phyloP scores from a whole-genome alignment of 2,888 invertebrate genomes.

The Marasmarcha lunaedactyla region DNA sequence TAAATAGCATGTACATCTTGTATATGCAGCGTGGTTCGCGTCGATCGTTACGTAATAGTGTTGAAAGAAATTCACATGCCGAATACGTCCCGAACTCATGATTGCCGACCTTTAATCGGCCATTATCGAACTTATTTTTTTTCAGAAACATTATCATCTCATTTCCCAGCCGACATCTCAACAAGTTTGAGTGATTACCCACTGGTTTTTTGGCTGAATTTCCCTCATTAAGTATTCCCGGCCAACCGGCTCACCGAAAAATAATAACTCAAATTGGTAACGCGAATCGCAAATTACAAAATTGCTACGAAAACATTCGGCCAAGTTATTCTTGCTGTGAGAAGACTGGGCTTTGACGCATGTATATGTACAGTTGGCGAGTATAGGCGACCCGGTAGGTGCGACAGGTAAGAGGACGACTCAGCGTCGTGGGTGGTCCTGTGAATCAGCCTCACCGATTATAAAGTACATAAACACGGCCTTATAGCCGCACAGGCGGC shows the following conservation, averaged over 20 bases:
- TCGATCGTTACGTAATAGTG: background rate
- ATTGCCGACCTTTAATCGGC: background rate
- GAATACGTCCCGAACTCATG: background rate
- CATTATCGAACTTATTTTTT: conserved; percentile 9
- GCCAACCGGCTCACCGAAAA: conserved; percentile 30
- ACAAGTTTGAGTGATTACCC: conserved; percentile 32
- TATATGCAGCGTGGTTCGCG: background rate
- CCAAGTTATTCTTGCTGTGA: conserved; percentile 12
- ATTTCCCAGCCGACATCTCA: conserved; percentile 31
- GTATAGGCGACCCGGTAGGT: conserved; percentile 9
- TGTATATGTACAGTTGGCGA: background rate
- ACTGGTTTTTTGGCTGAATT: conserved; percentile 35
- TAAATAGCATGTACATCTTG: background rate
- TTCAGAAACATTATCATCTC: conserved; percentile 44
- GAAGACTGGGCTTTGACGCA: conserved; percentile 7
- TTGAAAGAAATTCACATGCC: background rate
- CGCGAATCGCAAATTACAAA: conserved; percentile 57
- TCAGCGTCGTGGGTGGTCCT: conserved; percentile 59
- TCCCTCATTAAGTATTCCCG: conserved; percentile 44
- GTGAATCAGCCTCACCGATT: conserved; percentile 46
- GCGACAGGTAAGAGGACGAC: conserved; percentile 32
- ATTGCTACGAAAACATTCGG: conserved; percentile 40
- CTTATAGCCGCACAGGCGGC: conserved; percentile 21
- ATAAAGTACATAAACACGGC: conserved; percentile 36
- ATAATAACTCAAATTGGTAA: conserved; percentile 59